Evolutionary conservation across 2,797 vertebrate species (phyloP).

Genomic region (Anguilla obscura): DNA sequence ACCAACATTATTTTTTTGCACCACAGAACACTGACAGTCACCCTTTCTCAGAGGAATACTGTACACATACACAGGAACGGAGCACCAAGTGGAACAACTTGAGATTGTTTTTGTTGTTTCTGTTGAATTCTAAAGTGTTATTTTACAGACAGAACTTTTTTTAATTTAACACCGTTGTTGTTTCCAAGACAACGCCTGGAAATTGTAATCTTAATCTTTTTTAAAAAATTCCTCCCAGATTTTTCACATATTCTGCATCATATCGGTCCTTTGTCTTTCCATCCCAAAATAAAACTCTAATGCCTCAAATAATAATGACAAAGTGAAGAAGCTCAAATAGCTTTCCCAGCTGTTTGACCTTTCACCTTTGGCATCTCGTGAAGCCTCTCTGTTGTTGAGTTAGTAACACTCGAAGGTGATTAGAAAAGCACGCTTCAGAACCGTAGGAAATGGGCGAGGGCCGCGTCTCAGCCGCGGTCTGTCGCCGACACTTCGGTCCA

Average conservation of each 20-base stretch:
- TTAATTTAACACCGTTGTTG: neutral
- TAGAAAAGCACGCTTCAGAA: neutral
- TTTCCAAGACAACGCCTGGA: neutral
- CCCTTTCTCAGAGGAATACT: neutral
- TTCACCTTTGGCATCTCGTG: conserved; percentile 20
- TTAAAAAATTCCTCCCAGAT: neutral
- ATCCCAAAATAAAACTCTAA: conserved; percentile 12
- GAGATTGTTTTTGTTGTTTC: neutral
- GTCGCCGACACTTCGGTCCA: neutral
- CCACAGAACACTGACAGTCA: conserved; percentile 4
- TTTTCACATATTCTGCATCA: neutral
- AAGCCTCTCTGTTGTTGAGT: neutral
- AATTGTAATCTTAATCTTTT: neutral
- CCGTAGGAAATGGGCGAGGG: neutral
- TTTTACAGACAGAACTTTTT: neutral
- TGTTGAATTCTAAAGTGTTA: neutral
- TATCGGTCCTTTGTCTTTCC: neutral
- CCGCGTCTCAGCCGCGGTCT: neutral
- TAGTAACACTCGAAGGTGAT: conserved; percentile 5
- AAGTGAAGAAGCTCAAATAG: conserved; percentile 18
- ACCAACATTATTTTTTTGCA: neutral
- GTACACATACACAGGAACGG: neutral
- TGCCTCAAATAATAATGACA: neutral
- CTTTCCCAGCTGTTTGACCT: conserved; percentile 37
- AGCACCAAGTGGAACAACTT: neutral